A percentile compares a stretch with the other conserved stretches of the same genome.
Conservation (phyloP, 2,113 vertebrate species). For the Colius striatus region DNA sequence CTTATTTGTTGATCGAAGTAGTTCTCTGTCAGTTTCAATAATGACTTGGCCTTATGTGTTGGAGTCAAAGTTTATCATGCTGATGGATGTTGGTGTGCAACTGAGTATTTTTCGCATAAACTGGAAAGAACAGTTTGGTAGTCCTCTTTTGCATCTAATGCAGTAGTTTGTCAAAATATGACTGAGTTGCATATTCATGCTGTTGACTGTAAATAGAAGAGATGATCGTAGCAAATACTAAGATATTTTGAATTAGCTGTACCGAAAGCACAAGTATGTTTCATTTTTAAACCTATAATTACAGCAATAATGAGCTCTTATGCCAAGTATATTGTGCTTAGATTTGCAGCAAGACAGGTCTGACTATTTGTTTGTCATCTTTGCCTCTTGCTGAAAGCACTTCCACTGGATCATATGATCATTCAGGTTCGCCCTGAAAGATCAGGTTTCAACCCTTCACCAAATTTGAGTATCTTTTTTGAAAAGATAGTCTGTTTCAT, state of each 20-base stretch:
- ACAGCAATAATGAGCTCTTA: not conserved
- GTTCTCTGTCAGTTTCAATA: conserved; percentile 61
- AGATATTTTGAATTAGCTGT: not conserved
- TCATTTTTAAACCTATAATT: not conserved
- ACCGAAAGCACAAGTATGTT: not conserved
- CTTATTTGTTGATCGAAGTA: conserved; percentile 73
- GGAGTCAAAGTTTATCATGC: conserved; percentile 3
- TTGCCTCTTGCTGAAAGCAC: not conserved
- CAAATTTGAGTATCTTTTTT: not conserved
- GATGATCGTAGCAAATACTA: not conserved
- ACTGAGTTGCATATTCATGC: not conserved
- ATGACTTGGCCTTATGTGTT: not conserved
- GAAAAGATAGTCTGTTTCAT: not conserved
- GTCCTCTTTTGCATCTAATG: not conserved
- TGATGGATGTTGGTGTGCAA: conserved; percentile 32
- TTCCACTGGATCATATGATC: not conserved
- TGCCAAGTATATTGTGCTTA: not conserved
- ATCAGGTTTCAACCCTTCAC: not conserved
- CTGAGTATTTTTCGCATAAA: conserved; percentile 32
- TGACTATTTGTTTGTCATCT: not conserved
- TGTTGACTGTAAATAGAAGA: not conserved
- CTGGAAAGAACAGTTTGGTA: conserved; percentile 17
- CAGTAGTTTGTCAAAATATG: not conserved
- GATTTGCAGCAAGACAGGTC: not conserved
- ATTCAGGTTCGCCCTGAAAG: not conserved